These are phyloP conservation scores for Delphinus delphis DNA, from an alignment of 2,113 vertebrate species.

Conservation along the genomic window DNA sequence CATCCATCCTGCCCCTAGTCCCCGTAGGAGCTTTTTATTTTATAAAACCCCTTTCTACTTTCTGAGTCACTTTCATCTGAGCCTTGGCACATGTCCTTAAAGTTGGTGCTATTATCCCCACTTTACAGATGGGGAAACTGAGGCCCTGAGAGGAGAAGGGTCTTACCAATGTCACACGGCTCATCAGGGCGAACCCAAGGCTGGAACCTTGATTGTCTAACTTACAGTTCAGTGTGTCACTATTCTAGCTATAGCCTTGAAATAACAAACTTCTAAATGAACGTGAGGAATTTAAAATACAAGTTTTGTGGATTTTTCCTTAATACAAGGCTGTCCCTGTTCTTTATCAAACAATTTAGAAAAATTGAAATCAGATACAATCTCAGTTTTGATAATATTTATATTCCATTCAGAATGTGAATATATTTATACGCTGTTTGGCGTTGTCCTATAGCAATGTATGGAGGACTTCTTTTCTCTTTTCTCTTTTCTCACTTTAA, in stretches of 20 bases:
- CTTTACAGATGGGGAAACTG: background rate
- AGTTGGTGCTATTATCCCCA: background rate
- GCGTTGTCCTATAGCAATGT: background rate
- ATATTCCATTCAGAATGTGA: background rate
- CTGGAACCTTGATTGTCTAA: background rate
- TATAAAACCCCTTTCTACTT: background rate
- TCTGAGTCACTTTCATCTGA: background rate
- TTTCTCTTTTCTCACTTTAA: background rate
- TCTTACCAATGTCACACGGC: background rate
- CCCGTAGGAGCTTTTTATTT: background rate
- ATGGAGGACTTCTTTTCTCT: background rate
- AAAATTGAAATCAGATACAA: background rate
- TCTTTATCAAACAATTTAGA: background rate
- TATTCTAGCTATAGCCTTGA: background rate
- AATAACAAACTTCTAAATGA: background rate
- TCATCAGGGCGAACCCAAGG: background rate
- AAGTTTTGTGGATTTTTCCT: background rate
- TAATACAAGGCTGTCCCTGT: background rate
- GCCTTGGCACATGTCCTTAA: background rate
- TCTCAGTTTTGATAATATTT: background rate
- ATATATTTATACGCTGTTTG: background rate
- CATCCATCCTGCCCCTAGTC: background rate
- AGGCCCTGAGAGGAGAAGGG: background rate
- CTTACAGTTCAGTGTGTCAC: background rate
- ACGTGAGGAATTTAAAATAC: background rate